Conservation (phyloP, 1,140 invertebrate genomes). For the Metaphire vulgaris region DNA sequence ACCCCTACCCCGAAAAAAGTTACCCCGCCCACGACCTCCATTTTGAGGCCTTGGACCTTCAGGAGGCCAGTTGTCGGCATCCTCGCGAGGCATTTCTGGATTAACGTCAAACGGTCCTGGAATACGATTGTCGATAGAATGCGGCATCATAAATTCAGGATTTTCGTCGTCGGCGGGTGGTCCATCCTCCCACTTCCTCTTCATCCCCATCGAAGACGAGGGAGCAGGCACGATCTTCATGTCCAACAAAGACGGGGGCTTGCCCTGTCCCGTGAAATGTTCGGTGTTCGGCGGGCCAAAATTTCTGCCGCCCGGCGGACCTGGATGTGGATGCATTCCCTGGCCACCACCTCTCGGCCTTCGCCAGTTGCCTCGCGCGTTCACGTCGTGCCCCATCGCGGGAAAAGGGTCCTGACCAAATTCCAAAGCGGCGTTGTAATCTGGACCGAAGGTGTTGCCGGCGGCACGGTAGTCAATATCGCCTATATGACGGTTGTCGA, state of each 20-base stretch:
- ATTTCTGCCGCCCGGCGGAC: neutral
- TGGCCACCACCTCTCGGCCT: neutral
- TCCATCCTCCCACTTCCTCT: neutral
- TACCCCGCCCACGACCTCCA: neutral
- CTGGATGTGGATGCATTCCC: neutral
- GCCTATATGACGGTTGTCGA: neutral
- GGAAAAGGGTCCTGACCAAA: neutral
- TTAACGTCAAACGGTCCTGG: neutral
- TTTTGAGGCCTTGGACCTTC: neutral
- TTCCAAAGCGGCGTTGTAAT: too few relatives aligned
- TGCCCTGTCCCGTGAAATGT: neutral
- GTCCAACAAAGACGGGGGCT: neutral
- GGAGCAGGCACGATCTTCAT: neutral
- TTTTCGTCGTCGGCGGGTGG: neutral
- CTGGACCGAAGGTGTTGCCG: neutral
- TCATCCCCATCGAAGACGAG: neutral
- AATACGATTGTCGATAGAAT: neutral
- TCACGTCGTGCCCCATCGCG: neutral
- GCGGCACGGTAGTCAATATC: neutral
- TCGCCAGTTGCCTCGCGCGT: neutral
- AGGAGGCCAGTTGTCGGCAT: neutral
- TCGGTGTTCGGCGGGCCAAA: neutral
- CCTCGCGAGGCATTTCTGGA: neutral
- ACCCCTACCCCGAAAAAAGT: neutral
- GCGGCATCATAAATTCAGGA: neutral